Percentiles rank a stretch among this genome's conserved stretches.
phyloP scores from a whole-genome alignment of 2,797 vertebrate genomes.

The Chelonia mydas region DNA sequence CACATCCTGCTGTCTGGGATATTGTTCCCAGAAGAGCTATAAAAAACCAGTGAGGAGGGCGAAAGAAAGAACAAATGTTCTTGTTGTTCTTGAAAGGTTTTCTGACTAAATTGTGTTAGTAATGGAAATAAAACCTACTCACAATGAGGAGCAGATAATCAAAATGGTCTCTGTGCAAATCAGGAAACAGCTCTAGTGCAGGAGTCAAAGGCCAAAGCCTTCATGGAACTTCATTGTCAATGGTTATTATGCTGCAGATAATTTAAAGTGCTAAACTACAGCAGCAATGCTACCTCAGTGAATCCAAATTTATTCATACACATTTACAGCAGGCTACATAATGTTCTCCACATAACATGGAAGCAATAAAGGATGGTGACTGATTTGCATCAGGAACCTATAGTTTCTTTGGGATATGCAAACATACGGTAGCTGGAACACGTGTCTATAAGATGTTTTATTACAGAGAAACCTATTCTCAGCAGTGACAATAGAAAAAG shows the following conservation, averaged over 20 bases:
- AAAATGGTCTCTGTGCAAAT: not conserved
- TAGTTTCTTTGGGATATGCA: not conserved
- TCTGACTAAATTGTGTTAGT: not conserved
- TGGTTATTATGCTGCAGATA: not conserved
- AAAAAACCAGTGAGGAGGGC: not conserved
- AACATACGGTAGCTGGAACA: not conserved
- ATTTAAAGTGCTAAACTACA: not conserved
- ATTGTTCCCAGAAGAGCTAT: not conserved
- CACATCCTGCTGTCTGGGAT: not conserved
- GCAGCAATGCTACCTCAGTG: not conserved
- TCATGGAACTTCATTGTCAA: not conserved
- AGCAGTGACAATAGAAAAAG: not conserved
- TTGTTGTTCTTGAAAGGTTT: not conserved
- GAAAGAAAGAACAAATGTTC: not conserved
- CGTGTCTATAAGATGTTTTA: not conserved
- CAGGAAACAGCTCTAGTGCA: not conserved
- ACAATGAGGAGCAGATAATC: not conserved
- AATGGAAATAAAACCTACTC: not conserved
- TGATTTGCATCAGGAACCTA: not conserved
- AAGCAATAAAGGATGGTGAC: not conserved
- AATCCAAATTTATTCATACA: not conserved
- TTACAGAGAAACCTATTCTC: not conserved
- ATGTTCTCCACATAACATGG: not conserved
- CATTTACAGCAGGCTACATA: not conserved
- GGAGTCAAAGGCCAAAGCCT: not conserved